phyloP scores from a whole-genome alignment of 2,888 invertebrate species.

The Biston betularia region DNA sequence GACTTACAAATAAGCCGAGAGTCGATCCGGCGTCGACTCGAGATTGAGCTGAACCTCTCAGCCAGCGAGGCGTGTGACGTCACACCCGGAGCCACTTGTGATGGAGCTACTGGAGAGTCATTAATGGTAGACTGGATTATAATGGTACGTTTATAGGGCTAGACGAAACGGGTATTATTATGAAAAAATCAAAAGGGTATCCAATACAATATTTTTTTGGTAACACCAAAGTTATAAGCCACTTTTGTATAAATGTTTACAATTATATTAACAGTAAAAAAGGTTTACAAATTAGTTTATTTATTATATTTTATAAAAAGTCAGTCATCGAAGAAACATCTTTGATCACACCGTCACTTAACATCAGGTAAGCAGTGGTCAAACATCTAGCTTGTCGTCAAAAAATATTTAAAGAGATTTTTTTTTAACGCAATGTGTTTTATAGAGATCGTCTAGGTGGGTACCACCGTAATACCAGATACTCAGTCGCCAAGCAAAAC shows the following conservation, averaged over 20 bases:
- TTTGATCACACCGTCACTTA: too few species aligned
- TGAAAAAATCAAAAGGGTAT: neutral
- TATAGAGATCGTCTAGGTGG: too few species aligned
- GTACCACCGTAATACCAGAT: too few species aligned
- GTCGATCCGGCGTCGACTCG: conserved; percentile 18
- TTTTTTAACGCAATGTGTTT: too few species aligned
- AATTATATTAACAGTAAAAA: too few species aligned
- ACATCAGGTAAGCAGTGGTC: too few species aligned
- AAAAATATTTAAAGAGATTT: too few species aligned
- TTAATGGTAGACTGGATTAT: neutral
- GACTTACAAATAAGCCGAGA: neutral
- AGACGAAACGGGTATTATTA: neutral
- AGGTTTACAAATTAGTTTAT: too few species aligned
- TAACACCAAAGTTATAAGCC: neutral
- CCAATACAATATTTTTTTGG: neutral
- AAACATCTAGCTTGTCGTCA: too few species aligned
- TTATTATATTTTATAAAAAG: too few species aligned
- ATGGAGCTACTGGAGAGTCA: conserved; percentile 15
- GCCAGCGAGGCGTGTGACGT: conserved; percentile 16
- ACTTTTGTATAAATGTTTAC: neutral
- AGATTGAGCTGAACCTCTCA: conserved; percentile 31
- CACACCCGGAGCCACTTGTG: conserved; percentile 21
- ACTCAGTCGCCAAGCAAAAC: too few species aligned
- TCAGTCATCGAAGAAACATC: too few species aligned
- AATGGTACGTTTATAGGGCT: neutral